Base-by-base conservation (phyloP, 2,888 invertebrate genomes). In the Nomada fucata region DNA sequence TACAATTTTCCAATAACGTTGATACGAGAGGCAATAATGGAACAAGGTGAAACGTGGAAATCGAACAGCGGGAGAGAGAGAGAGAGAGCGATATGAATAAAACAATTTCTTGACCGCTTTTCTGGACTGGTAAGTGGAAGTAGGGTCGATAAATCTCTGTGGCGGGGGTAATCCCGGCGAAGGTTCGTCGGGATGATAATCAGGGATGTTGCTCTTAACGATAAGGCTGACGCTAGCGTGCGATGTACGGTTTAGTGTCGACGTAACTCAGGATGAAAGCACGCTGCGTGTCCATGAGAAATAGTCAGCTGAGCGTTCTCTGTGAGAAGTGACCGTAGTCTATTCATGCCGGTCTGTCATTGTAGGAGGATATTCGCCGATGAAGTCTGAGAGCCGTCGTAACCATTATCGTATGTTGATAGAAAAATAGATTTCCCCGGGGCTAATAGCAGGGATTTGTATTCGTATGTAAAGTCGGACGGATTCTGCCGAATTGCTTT, bases 111-210 rank as follows among this genome's bases (percentile, higher is more conserved):
- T 79, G 70, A 79, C 78, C 79, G 64, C 42, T 65, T 88, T 85
- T 76, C 59, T 61, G 77, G 82, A 76, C 52, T 65, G 70, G 75
- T 70, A 64, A 82, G 76, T 77, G 70, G 88, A 88, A 85, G 81
- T 79, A 76, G 74, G 79, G 79, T 83, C 83, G 86, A 86, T 88
- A 88, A 85, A 88, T 88, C 83, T 82, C 76, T 60, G 52, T 69
- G 81, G 79, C 59, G 78, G 79, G 78, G 84, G 74, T 85, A 83
- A 86, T 87, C 82, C 69, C 64, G 55, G 44, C 65, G 76, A 84
- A 86, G 84, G 86, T 86, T 86, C 87, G 78, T 84, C 71, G 68
- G 86, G 79, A 86, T 85, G 86, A 87, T 87, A 87, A 87, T 87
- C 86, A 87, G 76, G 87, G 79, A 86, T 87, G 87, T 87, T 87